phyloP scores from a whole-genome alignment of 2,113 vertebrate genomes.

The Baryphthengus martii region DNA sequence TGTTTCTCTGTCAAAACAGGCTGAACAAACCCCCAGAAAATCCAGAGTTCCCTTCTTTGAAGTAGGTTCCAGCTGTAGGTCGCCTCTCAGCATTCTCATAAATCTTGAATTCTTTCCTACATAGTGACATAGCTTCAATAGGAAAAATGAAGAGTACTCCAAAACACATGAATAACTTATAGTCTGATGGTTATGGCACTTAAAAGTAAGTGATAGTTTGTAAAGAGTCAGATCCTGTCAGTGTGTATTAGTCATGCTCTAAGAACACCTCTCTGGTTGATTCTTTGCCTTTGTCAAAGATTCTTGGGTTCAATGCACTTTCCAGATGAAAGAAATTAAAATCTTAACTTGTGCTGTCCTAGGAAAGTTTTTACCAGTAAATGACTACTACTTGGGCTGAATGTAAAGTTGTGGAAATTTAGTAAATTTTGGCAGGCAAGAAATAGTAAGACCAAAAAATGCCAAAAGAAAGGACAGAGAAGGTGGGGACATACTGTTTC shows the following conservation, averaged over 20 bases:
- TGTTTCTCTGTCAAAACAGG: neutral
- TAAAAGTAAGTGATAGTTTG: constrained; percentile 47
- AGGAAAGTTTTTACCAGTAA: neutral
- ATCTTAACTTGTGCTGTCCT: neutral
- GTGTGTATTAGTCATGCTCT: constrained; percentile 13
- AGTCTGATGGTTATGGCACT: constrained; percentile 7
- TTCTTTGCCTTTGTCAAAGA: neutral
- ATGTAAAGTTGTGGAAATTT: neutral
- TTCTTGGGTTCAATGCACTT: neutral
- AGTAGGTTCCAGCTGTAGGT: neutral
- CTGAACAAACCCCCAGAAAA: neutral
- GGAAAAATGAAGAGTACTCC: constrained; percentile 1
- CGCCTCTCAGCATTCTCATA: constrained; percentile 3
- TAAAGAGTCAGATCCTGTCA: constrained; percentile 28
- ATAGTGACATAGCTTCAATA: neutral
- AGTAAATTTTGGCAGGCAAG: neutral
- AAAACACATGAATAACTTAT: constrained; percentile 38
- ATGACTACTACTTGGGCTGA: neutral
- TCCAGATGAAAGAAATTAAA: neutral
- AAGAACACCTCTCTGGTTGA: neutral
- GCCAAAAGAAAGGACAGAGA: fast-evolving
- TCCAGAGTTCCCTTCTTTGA: neutral
- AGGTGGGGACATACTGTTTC: neutral
- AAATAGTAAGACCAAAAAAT: neutral
- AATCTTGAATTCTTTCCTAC: constrained; percentile 32